A percentile compares a stretch with the other conserved stretches of the same genome.
Evolutionary conservation across 2,797 vertebrate genomes (phyloP).

Genomic region (Brachyalestes nurse): DNA sequence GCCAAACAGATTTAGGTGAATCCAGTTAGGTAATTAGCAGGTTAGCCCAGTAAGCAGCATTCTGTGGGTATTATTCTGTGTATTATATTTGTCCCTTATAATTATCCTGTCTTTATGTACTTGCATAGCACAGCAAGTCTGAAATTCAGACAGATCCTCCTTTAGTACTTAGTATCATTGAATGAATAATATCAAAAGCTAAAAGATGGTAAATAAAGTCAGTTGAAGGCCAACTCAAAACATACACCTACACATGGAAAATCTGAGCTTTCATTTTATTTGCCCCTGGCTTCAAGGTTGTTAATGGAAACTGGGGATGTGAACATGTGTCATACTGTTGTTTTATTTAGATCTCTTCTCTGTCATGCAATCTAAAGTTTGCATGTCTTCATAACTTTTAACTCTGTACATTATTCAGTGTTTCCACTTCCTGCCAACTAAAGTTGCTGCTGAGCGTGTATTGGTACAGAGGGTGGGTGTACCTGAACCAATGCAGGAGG

Average conservation of each 20-base stretch:
- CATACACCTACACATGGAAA: constrained; percentile 45
- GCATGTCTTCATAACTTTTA: constrained; percentile 31
- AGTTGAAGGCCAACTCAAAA: background rate
- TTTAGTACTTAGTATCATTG: no score
- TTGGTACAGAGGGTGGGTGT: constrained; percentile 37
- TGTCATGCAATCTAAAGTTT: constrained; percentile 16
- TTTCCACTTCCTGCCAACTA: constrained; percentile 61
- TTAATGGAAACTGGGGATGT: constrained; percentile 41
- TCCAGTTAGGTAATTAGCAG: no score
- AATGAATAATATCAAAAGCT: no score
- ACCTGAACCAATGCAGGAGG: constrained; percentile 23
- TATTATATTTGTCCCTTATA: no score
- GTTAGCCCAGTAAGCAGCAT: no score
- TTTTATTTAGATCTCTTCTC: constrained; percentile 21
- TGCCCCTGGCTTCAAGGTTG: background rate
- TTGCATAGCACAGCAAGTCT: no score
- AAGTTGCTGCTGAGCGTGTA: constrained; percentile 7
- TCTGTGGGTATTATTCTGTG: no score
- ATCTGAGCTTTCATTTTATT: constrained; percentile 20
- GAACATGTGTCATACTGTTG: constrained; percentile 19
- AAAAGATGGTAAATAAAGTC: background rate
- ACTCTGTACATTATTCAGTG: constrained; percentile 7
- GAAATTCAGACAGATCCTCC: no score
- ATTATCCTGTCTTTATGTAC: no score
- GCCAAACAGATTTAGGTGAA: no score